phyloP scores from a whole-genome alignment of 2,797 vertebrate species.

The Syngnathus acus region DNA sequence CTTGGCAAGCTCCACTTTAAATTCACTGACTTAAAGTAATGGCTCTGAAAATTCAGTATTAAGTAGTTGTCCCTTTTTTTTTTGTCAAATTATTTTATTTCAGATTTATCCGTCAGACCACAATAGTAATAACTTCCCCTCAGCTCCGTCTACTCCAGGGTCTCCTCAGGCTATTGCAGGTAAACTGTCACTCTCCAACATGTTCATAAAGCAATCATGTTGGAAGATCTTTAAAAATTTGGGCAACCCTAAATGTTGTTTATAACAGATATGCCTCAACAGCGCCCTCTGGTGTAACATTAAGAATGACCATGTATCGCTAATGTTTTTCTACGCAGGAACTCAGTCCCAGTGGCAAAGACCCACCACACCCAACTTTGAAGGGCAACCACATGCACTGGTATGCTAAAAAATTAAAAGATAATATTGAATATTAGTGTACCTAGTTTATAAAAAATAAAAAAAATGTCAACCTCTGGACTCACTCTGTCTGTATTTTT shows the following conservation, averaged over 20 bases:
- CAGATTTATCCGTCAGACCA: constrained; percentile 98
- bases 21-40: neutral
- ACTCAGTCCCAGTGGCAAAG: constrained; percentile 92
- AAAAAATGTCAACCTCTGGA: neutral
- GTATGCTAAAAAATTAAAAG: constrained; percentile 61
- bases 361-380: constrained; percentile 85
- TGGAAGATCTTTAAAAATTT: neutral
- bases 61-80: constrained; percentile 9
- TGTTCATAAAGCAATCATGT: neutral
- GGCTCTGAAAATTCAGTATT: neutral
- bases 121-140: constrained; percentile 94
- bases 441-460: neutral
- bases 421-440: too few species aligned
- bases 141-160: constrained; percentile 90
- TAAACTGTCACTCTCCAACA: constrained; percentile 35
- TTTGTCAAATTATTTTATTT: constrained; percentile 14
- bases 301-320: constrained; percentile 9
- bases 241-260: constrained; percentile 9
- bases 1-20: neutral
- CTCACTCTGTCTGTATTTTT: neutral
- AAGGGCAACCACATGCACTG: constrained; percentile 86
- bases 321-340: constrained; percentile 51
- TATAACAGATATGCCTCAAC: constrained; percentile 25
- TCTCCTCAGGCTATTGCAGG: constrained; percentile 94
- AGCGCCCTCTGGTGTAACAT: constrained; percentile 62